Conservation (phyloP, 2,888 invertebrate species). For the Eristalis arbustorum region DNA sequence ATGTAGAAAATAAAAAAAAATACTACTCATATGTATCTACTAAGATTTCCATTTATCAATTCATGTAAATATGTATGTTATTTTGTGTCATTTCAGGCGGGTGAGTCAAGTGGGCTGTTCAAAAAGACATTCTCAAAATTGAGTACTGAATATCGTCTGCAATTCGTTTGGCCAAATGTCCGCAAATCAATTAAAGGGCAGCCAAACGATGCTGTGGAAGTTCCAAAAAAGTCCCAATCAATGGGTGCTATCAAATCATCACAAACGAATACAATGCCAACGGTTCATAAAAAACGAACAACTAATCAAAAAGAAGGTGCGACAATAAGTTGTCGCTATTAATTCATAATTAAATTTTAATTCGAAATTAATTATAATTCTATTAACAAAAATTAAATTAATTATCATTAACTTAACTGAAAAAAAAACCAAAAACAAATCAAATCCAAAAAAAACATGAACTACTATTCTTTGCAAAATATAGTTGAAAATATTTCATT, state of each 20-base stretch:
- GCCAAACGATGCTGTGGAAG: constrained; percentile 82
- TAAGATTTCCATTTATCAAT: neutral
- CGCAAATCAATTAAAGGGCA: constrained; percentile 80
- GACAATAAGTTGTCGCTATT: constrained; percentile 80
- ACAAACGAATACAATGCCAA: constrained; percentile 80
- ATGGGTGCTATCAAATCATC: constrained; percentile 91
- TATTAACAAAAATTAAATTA: constrained; percentile 6
- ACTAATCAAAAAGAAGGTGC: constrained; percentile 81
- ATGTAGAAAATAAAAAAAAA: neutral
- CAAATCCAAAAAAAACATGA: neutral
- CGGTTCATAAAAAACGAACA: constrained; percentile 86
- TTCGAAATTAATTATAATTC: constrained; percentile 28
- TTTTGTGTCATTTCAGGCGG: constrained; percentile 80
- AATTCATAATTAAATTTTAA: constrained; percentile 63
- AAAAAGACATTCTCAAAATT: constrained; percentile 87
- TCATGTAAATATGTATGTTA: constrained; percentile 18
- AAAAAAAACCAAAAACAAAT: neutral
- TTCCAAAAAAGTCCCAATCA: constrained; percentile 91
- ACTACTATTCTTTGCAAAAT: constrained; percentile 21
- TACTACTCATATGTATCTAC: neutral
- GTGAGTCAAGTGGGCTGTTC: constrained; percentile 85
- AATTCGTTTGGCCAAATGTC: constrained; percentile 92
- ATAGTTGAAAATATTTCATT: constrained; percentile 11
- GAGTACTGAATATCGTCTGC: constrained; percentile 93
- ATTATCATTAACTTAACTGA: neutral